Percentiles rank a stretch among this genome's conserved stretches.
phyloP scores from a whole-genome alignment of 1,140 invertebrate species.

The Acromyrmex charruanus region DNA sequence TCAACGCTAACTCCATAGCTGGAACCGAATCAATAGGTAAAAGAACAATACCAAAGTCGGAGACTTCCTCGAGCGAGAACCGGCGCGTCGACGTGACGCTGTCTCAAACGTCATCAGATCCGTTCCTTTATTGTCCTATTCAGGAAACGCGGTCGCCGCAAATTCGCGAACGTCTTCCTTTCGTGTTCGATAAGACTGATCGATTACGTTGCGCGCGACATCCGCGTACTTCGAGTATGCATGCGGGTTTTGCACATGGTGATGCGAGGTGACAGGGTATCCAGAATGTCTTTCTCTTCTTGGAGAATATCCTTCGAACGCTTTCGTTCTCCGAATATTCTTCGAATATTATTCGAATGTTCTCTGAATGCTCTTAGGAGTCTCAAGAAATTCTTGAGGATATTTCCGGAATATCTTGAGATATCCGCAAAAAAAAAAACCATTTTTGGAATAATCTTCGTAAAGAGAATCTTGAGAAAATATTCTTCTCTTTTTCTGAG shows the following conservation, averaged over 20 bases:
- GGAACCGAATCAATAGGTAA: conserved; percentile 21
- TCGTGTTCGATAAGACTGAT: conserved; percentile 39
- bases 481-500: neutral
- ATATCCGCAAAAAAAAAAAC: neutral
- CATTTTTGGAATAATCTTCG: neutral
- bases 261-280: neutral
- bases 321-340: neutral
- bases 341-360: neutral
- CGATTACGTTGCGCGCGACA: neutral
- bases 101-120: neutral
- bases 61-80: conserved; percentile 30
- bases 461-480: neutral
- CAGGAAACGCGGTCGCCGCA: neutral
- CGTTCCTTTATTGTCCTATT: conserved; percentile 44
- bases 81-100: neutral
- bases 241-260: neutral
- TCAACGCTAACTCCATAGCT: neutral
- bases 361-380: neutral
- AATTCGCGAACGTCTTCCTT: conserved; percentile 8
- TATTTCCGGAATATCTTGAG: neutral
- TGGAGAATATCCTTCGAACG: neutral
- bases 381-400: neutral
- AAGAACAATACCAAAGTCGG: conserved; percentile 31
- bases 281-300: neutral
- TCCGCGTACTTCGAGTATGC: conserved; percentile 39